Evolutionary conservation across 2,797 vertebrate genomes (phyloP), one percentile per base, ranked within the genome.

Genomic region (Chloroceryle inda): DNA sequence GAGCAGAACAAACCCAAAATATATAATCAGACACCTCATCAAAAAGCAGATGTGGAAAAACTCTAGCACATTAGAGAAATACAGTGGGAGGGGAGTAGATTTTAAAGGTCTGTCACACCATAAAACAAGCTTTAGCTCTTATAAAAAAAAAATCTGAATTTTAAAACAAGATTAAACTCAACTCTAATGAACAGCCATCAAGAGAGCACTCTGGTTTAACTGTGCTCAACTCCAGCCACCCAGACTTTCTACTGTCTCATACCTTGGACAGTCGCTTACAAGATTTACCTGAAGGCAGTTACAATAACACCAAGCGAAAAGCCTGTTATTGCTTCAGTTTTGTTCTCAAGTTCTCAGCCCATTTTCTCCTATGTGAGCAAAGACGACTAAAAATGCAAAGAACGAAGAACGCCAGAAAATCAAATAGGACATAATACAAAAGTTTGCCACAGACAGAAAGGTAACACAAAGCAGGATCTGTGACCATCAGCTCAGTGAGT

Each of bases 1-100:
- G 45, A 91, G 55, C 16, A 71, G 13, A 35, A 78, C 3, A 27
- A 91, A 73, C 31, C 16, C 40, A 69, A 92, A n/a, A 62, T 26
- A 21, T 53, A 13, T n/a, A 56, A 80, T 64, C 64, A 83, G 40
- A 64, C 37, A 85, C 35, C 14, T 87, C 37, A 80, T 71, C 42
- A 83, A 85, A 72, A 44, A 93, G 12, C 45, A 78, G 24, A 62
- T 14, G 21, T 11, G 11, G 33, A 85, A 80, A 72, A 38, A 4
- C 10, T 35, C 38, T 47, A 10, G 11, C 58, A 79, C 21, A 7
- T 49, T 50, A 74, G 12, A 80, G 4, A 38, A 68, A 38, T 21
- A 63, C 2, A 47, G 1, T 12, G 6, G 11, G 3, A 13, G 9
- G 12, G 2, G 3, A 37, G 5, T 40, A 15, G 29, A 59, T 47